Percentiles rank a stretch among this genome's conserved stretches.
Conservation (phyloP, 2,888 invertebrate genomes). For the Eupithecia pulchellata region DNA sequence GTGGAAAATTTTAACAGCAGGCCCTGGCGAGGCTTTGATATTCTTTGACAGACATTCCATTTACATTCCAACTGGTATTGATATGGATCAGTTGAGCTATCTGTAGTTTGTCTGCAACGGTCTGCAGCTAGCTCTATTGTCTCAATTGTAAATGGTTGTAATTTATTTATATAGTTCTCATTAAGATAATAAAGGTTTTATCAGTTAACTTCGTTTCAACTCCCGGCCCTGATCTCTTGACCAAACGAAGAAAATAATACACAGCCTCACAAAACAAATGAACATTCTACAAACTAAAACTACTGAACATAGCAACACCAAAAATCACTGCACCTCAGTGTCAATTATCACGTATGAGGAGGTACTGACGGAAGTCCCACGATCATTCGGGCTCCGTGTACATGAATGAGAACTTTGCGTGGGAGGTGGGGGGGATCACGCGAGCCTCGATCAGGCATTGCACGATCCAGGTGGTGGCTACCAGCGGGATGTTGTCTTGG, state of each 20-base stretch:
- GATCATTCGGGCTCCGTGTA: constrained; percentile 83
- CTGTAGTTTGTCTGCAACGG: no score
- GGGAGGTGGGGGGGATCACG: constrained; percentile 76
- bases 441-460: constrained; percentile 88
- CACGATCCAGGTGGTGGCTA: constrained; percentile 89
- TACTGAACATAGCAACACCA: constrained; percentile 36
- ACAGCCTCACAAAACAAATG: background rate
- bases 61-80: no score
- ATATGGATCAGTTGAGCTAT: no score
- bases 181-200: no score
- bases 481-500: constrained; percentile 86
- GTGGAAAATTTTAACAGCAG: no score
- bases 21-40: no score
- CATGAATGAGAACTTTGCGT: constrained; percentile 83
- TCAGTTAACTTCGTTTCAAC: background rate
- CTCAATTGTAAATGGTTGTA: no score
- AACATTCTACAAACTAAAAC: background rate
- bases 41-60: no score
- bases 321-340: constrained; percentile 59
- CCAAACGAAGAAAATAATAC: constrained; percentile 3
- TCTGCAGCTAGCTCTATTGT: no score
- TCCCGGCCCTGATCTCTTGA: background rate
- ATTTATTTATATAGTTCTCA: no score
- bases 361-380: constrained; percentile 79
- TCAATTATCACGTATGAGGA: constrained; percentile 81